phyloP scores from a whole-genome alignment of 2,113 vertebrate genomes.

The Sturnira hondurensis region DNA sequence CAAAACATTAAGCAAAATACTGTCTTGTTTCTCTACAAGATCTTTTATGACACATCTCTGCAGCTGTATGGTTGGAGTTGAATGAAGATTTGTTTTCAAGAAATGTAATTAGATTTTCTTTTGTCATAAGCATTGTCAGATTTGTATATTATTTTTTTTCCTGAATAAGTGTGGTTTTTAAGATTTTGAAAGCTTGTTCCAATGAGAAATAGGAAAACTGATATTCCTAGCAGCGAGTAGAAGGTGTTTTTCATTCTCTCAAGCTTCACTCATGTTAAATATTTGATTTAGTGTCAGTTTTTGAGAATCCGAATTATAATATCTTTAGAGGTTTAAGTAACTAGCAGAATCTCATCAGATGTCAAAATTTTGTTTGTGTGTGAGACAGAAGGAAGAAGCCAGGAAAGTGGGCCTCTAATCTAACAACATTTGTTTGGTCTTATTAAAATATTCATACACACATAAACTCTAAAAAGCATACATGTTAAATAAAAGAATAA shows the following conservation, averaged over 20 bases:
- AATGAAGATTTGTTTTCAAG: constrained; percentile 60
- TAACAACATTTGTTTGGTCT: not conserved
- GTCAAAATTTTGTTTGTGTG: not conserved
- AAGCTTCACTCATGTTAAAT: constrained; percentile 26
- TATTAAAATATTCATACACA: not conserved
- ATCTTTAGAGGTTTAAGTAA: constrained; percentile 1
- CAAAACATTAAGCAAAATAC: constrained; percentile 2
- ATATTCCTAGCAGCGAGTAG: constrained; percentile 23
- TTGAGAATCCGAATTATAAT: not conserved
- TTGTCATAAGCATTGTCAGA: constrained; percentile 53
- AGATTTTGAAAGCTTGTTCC: constrained; percentile 43
- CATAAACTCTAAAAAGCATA: not conserved
- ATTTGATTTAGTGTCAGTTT: constrained; percentile 53
- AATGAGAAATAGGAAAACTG: not conserved
- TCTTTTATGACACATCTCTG: constrained; percentile 25
- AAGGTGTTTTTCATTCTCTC: constrained; percentile 50
- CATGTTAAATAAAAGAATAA: not conserved
- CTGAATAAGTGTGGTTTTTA: constrained; percentile 31
- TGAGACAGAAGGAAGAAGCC: not conserved
- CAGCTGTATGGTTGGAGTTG: not conserved
- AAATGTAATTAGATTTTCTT: constrained; percentile 67
- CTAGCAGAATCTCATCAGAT: constrained; percentile 26
- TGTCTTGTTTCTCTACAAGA: constrained; percentile 14
- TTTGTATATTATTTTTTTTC: constrained; percentile 36
- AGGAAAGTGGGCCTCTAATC: not conserved